These are phyloP conservation scores for Aphelocoma californica DNA, from an alignment of 2,797 vertebrate species.

Conservation along the genomic window DNA sequence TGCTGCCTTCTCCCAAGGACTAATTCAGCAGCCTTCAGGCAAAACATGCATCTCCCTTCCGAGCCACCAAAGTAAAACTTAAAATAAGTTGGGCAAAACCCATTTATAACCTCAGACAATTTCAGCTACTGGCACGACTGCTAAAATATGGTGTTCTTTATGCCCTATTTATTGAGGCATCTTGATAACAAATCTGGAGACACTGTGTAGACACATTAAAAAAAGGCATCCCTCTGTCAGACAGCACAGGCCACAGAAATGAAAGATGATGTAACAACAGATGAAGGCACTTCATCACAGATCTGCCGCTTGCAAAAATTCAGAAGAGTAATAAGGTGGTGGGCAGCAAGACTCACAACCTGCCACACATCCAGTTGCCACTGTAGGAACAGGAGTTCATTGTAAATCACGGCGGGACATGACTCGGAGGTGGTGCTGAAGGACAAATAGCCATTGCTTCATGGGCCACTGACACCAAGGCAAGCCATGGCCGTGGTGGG, in stretches of 20 bases:
- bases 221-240: conserved; percentile 34
- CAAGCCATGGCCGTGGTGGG: neutral
- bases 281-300: conserved; percentile 41
- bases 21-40: neutral
- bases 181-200: neutral
- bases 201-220: neutral
- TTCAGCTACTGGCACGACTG: neutral
- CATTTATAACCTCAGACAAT: neutral
- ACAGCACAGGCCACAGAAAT: neutral
- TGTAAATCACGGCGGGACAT: conserved; percentile 6
- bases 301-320: neutral
- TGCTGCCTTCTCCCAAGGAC: neutral
- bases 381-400: rapidly evolving
- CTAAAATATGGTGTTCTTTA: neutral
- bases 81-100: neutral
- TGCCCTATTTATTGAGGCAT: neutral
- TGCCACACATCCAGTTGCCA: conserved; percentile 37
- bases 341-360: conserved; percentile 26
- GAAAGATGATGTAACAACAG: conserved; percentile 17
- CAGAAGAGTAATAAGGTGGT: conserved; percentile 40
- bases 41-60: neutral
- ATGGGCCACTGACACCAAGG: neutral
- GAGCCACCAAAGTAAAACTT: neutral
- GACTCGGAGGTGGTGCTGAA: neutral
- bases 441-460: conserved; percentile 57